Percentiles rank a stretch among this genome's conserved stretches.
Evolutionary conservation across 2,797 vertebrate species (phyloP).

Genomic region (Acrossocheilus fasciatus): DNA sequence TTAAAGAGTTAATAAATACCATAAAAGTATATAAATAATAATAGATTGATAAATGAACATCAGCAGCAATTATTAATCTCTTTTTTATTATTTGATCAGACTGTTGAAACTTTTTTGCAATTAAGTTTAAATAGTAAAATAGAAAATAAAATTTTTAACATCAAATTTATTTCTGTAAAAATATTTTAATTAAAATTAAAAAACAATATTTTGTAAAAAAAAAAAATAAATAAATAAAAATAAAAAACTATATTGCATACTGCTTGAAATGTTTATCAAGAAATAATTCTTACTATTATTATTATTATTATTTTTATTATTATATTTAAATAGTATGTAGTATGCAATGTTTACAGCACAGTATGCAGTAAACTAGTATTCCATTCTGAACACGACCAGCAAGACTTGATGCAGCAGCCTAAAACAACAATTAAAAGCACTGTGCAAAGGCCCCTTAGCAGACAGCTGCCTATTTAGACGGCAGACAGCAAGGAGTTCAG

Average conservation of each 20-base stretch:
- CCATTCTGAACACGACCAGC: background rate
- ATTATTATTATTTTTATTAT: too few species aligned
- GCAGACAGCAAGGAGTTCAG: conserved; percentile 1
- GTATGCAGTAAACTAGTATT: background rate
- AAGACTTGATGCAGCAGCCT: background rate
- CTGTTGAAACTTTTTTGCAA: background rate
- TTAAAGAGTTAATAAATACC: background rate
- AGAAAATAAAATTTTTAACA: background rate
- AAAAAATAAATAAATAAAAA: too few species aligned
- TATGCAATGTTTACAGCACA: background rate
- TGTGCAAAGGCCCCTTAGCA: background rate
- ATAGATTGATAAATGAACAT: background rate
- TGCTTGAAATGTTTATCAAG: too few species aligned
- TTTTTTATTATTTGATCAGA: background rate
- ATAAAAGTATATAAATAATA: background rate
- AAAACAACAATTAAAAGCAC: background rate
- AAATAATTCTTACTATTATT: too few species aligned
- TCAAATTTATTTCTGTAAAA: background rate
- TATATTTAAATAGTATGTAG: background rate
- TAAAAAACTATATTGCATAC: background rate
- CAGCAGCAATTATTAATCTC: background rate
- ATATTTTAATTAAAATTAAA: background rate
- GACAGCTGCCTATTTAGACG: conserved; percentile 1
- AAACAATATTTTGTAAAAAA: background rate
- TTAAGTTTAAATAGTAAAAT: background rate